Evolutionary conservation across 2,113 vertebrate genomes (phyloP).

Genomic region (Tenrec ecaudatus): DNA sequence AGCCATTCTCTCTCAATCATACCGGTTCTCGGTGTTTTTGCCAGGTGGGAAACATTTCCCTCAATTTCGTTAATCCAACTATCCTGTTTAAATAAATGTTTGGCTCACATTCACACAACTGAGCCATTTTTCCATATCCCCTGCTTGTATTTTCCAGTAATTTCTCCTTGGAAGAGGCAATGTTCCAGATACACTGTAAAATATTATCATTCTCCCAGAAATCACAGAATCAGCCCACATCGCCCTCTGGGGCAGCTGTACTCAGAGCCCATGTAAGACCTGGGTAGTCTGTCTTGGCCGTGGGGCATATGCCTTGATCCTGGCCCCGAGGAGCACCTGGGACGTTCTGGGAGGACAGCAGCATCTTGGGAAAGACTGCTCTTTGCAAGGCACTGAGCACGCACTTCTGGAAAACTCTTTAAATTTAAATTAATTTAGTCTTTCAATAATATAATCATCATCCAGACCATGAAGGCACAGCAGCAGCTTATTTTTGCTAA

Average conservation of each 20-base stretch:
- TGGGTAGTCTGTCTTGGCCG: not conserved
- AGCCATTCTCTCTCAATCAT: too few species aligned
- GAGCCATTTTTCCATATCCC: not conserved
- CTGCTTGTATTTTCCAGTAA: not conserved
- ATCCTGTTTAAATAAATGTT: not conserved
- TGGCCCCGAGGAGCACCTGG: too few species aligned
- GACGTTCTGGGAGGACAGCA: too few species aligned
- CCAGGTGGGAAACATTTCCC: not conserved
- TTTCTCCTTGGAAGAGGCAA: not conserved
- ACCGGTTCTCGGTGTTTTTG: not conserved
- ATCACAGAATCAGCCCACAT: not conserved
- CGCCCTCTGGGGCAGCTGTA: not conserved
- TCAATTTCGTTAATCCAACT: not conserved
- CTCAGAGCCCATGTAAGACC: not conserved
- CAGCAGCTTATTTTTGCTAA: too few species aligned
- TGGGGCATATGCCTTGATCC: not conserved
- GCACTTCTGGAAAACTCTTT: too few species aligned
- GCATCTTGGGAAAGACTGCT: too few species aligned
- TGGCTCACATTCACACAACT: not conserved
- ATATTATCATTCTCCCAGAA: not conserved
- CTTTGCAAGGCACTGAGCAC: too few species aligned
- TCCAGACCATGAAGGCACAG: too few species aligned
- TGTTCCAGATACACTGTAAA: not conserved
- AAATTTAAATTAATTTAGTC: too few species aligned
- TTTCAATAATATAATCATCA: too few species aligned